phyloP scores from a whole-genome alignment of 2,113 vertebrate genomes.

The Proterorhinus semilunaris region DNA sequence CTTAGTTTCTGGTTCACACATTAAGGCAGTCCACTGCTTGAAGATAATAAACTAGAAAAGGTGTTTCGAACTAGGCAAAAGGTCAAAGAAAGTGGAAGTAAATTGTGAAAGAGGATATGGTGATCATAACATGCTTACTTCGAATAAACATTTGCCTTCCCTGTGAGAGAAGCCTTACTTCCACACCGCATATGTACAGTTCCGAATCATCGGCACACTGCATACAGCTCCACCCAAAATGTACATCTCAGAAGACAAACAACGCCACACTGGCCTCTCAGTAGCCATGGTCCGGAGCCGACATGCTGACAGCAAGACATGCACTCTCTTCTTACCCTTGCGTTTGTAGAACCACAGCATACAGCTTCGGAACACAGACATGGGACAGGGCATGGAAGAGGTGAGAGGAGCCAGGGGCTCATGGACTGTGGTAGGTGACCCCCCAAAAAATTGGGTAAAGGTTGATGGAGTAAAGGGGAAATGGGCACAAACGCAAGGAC shows the following conservation, averaged over 20 bases:
- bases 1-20: neutral
- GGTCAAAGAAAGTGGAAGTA: neutral
- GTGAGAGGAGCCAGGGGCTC: slow-evolving; percentile 69
- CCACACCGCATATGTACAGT: neutral
- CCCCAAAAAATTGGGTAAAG: slow-evolving; percentile 58
- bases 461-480: slow-evolving; percentile 50
- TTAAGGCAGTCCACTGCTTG: neutral
- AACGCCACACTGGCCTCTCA: slow-evolving; percentile 31
- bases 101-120: neutral
- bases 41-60: neutral
- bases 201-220: slow-evolving; percentile 17
- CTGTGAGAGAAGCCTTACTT: neutral
- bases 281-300: slow-evolving; percentile 6
- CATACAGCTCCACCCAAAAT: slow-evolving; percentile 42
- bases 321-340: slow-evolving; percentile 90
- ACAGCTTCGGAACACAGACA: slow-evolving; percentile 99
- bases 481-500: slow-evolving; percentile 41
- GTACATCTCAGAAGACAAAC: slow-evolving; percentile 47
- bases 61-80: neutral
- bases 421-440: slow-evolving; percentile 66
- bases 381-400: slow-evolving; percentile 93
- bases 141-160: slow-evolving; percentile 11
- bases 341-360: slow-evolving; percentile 98
- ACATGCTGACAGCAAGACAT: slow-evolving; percentile 49
- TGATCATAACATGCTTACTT: slow-evolving; percentile 10